Evolutionary conservation across 2,797 vertebrate genomes (phyloP).

Genomic region (Furcifer pardalis): DNA sequence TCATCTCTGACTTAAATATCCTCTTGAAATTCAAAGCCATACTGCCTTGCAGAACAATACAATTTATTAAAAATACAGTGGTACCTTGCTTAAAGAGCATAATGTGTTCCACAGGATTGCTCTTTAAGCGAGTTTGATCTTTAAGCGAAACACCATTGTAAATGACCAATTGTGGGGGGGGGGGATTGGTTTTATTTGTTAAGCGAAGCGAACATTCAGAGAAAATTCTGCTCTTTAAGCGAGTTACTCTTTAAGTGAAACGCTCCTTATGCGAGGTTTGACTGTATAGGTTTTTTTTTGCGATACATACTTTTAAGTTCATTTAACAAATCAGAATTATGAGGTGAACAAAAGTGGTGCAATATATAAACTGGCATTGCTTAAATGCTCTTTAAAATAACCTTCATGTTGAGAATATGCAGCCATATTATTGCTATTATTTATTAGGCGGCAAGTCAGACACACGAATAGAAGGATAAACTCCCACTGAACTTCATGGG

Average conservation of each 20-base stretch:
- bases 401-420: not conserved
- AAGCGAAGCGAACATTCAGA: too few relatives aligned
- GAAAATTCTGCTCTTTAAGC: too few relatives aligned
- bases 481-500: not conserved
- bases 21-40: constrained; percentile 48
- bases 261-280: too few relatives aligned
- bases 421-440: not conserved
- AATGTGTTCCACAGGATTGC: too few relatives aligned
- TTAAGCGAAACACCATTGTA: too few relatives aligned
- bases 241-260: too few relatives aligned
- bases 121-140: too few relatives aligned
- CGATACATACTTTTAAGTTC: constrained; percentile 44
- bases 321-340: constrained; percentile 14
- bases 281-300: constrained; percentile 50
- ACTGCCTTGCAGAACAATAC: constrained; percentile 9
- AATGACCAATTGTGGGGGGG: too few relatives aligned
- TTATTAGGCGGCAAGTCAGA: not conserved
- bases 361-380: not conserved
- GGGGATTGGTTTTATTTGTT: too few relatives aligned
- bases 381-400: not conserved
- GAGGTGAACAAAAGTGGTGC: constrained; percentile 15
- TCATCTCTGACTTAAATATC: constrained; percentile 54
- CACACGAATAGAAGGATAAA: not conserved
- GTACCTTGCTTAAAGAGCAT: too few relatives aligned
- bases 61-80: constrained; percentile 12